phyloP scores from a whole-genome alignment of 2,113 vertebrate genomes.

The Ochotona princeps region DNA sequence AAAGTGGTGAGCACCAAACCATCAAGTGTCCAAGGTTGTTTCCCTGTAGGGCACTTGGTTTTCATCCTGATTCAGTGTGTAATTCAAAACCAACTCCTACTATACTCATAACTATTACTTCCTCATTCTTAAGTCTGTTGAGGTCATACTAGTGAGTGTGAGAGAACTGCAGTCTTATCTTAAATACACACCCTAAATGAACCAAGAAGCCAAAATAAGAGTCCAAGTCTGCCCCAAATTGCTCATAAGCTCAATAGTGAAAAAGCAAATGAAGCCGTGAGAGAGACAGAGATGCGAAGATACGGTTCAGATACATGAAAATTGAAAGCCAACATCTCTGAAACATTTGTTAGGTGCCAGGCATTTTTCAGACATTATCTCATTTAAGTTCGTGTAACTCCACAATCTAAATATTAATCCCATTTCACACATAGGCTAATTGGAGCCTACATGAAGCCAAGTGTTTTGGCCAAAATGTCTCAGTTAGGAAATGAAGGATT shows the following conservation, averaged over 20 bases:
- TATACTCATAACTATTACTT: not conserved
- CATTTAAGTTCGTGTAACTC: slow-evolving; percentile 40
- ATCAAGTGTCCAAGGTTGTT: not conserved
- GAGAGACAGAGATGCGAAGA: not conserved
- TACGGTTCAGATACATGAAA: not conserved
- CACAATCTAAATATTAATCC: slow-evolving; percentile 59
- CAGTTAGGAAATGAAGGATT: slow-evolving; percentile 39
- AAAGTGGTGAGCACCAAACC: not conserved
- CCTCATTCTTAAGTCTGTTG: not conserved
- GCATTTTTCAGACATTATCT: slow-evolving; percentile 70
- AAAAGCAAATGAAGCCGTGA: not conserved
- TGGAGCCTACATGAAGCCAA: slow-evolving; percentile 52
- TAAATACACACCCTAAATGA: slow-evolving; percentile 32
- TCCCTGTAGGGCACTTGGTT: not conserved
- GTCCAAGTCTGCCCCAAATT: not conserved
- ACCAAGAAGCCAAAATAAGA: not conserved
- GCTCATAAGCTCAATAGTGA: not conserved
- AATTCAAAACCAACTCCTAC: not conserved
- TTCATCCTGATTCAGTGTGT: not conserved
- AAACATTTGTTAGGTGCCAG: slow-evolving; percentile 23
- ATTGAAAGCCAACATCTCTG: not conserved
- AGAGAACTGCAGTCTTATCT: not conserved
- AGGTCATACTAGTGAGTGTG: slow-evolving; percentile 9
- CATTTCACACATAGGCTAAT: slow-evolving; percentile 68
- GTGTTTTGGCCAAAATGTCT: slow-evolving; percentile 51